Evolutionary conservation across 2,888 invertebrate genomes (phyloP), one percentile per base, ranked within the genome.

Genomic region (Pecten maximus): DNA sequence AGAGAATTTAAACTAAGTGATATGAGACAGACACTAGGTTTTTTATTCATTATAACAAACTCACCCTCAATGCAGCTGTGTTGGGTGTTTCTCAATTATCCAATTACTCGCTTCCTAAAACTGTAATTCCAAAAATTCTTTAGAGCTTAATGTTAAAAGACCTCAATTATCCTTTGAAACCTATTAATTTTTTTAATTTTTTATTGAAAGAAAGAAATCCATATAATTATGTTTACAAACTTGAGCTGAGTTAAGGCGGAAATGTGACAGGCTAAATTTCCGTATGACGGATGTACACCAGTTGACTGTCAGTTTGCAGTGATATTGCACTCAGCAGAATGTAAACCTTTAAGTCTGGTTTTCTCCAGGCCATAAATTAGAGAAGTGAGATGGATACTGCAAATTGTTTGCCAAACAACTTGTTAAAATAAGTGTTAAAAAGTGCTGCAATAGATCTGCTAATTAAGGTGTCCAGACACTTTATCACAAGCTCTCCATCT

Each of bases 101-200:
- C n/a, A 54, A 54, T 19, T 23, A 54, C 50, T 28, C 28, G 8
- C n/a, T 60, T 60, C 3, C 15, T n/a, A 28, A 60, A 60, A 28
- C 15, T 15, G 28, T 60, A 4, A 60, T 60, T 1, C n/a, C 6
- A 2, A 28, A 8, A n/a, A 28, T 28, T 60, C 12, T 60, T 60
- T 60, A n/a, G n/a, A 60, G 60, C 60, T 28, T 60, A 2, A n/a
- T n/a, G 28, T 60, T 60, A 60, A 44, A 60, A 60, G 60, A 60
- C 60, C 16, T n/a, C 60, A 28, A 60, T 60, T 60, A 60, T 60
- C 28, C 60, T 60, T 60, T 60, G n/a, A 60, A 60, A n/a, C 60
- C 60, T 60, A 60, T 60, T 60, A 60, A 28, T 60, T 60, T 60
- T 60, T 60, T 60, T 60, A 28, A 60, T 60, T 60, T 60, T n/a